Conservation (phyloP, 2,888 invertebrate genomes). For the Biston stratarius region DNA sequence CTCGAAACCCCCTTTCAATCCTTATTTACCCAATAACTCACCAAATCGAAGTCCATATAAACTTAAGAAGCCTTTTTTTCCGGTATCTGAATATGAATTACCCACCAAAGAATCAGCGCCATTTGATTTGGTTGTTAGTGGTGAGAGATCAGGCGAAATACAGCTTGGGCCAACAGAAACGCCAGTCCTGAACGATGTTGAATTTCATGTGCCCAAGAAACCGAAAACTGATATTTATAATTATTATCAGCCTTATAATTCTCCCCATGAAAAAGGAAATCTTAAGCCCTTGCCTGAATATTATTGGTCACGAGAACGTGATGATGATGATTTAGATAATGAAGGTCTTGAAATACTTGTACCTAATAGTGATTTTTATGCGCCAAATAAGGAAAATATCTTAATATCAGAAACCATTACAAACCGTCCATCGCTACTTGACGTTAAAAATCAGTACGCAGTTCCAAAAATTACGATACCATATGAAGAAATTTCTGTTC, state of each 20-base stretch:
- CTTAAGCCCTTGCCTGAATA: background rate
- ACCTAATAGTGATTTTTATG: background rate
- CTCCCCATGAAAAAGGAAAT: background rate
- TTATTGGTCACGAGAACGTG: background rate
- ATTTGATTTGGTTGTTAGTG: background rate
- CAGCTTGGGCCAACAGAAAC: background rate
- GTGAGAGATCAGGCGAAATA: conserved; percentile 12
- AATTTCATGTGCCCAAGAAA: background rate
- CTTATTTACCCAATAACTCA: background rate
- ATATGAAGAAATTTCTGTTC: background rate
- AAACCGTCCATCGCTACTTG: background rate
- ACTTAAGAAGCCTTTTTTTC: background rate
- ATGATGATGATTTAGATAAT: background rate
- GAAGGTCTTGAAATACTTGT: background rate
- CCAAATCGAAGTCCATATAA: background rate
- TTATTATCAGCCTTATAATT: background rate
- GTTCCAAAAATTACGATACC: background rate
- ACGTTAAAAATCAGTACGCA: background rate
- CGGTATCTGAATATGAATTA: background rate
- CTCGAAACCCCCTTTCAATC: background rate
- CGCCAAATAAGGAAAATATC: background rate
- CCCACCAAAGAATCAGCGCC: background rate
- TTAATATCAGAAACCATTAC: conserved; percentile 1
- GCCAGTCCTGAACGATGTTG: background rate
- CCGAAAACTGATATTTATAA: background rate